Base-by-base conservation (phyloP, 2,113 vertebrate species). In the Dipodomys ordii region DNA sequence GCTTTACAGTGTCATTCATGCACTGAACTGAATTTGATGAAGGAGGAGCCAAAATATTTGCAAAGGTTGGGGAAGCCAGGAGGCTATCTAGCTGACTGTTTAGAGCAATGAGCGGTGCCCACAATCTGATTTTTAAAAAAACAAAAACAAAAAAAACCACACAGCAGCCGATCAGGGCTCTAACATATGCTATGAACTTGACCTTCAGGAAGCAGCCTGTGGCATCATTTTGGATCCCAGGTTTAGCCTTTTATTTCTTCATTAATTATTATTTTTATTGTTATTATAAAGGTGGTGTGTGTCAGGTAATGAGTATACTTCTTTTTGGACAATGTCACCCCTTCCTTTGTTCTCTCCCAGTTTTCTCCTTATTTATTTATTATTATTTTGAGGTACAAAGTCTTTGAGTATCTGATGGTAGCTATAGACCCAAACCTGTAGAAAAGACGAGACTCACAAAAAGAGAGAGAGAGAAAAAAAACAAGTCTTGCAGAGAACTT, bases 121-220 rank as follows among this genome's bases (percentile, higher is more conserved):
- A 0, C 28, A 9, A 49, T 49, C 49, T 49, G 49, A 49, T 49
- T 44, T 44, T 44, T 44, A 46, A 39, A 44, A 53, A 39, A 44
- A 81, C 32, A 44, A 53, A 46, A 39, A 44, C 44, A 39, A 44
- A 81, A 39, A 19, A 18, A 35, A 65, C 32, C 67, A 28, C 2
- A 19, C 0, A 25, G 39, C 0, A 4, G n/a, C 22, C 7, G 1
- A 0, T 1, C 27, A 57, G 39, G 78, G 20, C 7, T 16, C 18
- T n/a, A 0, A 8, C 6, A 3, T 27, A 2, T 23, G 22, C 13
- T 8, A 1, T 4, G 39, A 28, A 19, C 10, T 62, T 16, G 49
- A 44, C 15, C 39, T 30, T 15, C 8, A 49, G 39, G 25, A 7
- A 4, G 20, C 19, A 82, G 46, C 1, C 0, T 4, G 22, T 8